These are phyloP conservation scores for Huso huso DNA, from an alignment of 2,797 vertebrate genomes.

Conservation along the genomic window DNA sequence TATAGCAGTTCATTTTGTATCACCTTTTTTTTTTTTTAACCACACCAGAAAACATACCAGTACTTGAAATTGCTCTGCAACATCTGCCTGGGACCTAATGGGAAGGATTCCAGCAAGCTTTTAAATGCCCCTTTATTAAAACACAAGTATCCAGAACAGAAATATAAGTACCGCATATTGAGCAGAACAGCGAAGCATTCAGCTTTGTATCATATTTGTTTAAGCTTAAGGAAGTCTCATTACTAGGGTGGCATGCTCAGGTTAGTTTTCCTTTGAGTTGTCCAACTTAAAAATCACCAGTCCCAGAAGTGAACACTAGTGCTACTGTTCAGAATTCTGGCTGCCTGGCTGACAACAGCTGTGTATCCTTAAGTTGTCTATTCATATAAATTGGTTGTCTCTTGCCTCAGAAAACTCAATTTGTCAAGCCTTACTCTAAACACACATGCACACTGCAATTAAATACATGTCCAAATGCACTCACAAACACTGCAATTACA, in stretches of 20 bases:
- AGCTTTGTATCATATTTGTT: neutral
- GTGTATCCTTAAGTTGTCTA: neutral
- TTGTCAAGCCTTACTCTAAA: conserved; percentile 1
- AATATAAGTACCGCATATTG: too few relatives aligned
- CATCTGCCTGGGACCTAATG: too few relatives aligned
- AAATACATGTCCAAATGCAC: neutral
- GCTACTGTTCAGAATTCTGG: neutral
- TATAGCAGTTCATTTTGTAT: conserved; percentile 19
- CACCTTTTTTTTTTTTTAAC: conserved; percentile 6
- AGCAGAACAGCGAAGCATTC: neutral
- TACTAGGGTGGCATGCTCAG: neutral
- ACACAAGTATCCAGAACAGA: too few relatives aligned
- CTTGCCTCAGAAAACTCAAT: neutral
- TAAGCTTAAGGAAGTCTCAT: neutral
- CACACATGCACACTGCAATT: neutral
- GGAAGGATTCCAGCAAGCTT: too few relatives aligned
- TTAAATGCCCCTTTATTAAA: too few relatives aligned
- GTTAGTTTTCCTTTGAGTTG: neutral
- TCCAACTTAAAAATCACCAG: conserved; percentile 1
- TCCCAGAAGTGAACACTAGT: neutral
- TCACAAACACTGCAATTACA: conserved; percentile 1
- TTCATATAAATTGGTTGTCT: conserved; percentile 6
- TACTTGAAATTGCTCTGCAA: too few relatives aligned
- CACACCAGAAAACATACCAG: too few relatives aligned
- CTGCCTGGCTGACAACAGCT: neutral